Evolutionary conservation across 2,888 invertebrate species (phyloP).

Genomic region (Chrysolina haemoptera): DNA sequence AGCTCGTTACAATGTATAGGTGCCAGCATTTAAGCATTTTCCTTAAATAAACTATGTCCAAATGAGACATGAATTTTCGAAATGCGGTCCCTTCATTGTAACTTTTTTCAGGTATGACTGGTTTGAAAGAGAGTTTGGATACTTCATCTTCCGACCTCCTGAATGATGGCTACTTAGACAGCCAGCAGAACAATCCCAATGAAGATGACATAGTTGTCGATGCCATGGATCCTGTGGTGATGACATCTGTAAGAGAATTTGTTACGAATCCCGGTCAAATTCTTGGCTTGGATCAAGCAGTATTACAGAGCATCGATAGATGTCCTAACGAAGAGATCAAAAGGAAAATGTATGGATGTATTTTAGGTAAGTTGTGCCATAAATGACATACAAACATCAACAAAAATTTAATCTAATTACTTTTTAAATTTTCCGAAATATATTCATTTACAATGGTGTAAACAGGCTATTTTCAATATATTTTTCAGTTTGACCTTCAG

Average conservation of each 20-base stretch:
- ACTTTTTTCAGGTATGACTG: constrained; percentile 66
- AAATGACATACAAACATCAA: too few species aligned
- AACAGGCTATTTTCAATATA: too few species aligned
- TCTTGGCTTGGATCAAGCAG: constrained; percentile 90
- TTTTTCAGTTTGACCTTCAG: too few species aligned
- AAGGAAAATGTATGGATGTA: constrained; percentile 94
- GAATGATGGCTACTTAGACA: constrained; percentile 71
- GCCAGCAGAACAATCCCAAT: constrained; percentile 71
- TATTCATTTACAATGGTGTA: too few species aligned
- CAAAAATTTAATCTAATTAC: too few species aligned
- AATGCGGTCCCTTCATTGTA: too few species aligned
- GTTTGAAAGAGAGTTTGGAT: constrained; percentile 75
- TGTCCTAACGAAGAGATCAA: constrained; percentile 86
- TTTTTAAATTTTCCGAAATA: too few species aligned
- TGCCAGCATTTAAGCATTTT: not conserved
- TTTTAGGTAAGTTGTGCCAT: constrained; percentile 70
- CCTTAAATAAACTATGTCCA: not conserved
- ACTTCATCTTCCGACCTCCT: constrained; percentile 68
- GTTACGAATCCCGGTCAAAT: constrained; percentile 84
- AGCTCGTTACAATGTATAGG: too few species aligned
- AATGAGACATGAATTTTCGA: too few species aligned
- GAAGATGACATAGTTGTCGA: constrained; percentile 86
- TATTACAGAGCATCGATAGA: constrained; percentile 89
- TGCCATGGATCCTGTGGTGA: constrained; percentile 70
- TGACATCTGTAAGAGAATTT: constrained; percentile 74